A percentile compares a stretch with the other conserved stretches of the same genome.
Conservation (phyloP, 2,888 invertebrate species). For the Apamea epomidion region DNA sequence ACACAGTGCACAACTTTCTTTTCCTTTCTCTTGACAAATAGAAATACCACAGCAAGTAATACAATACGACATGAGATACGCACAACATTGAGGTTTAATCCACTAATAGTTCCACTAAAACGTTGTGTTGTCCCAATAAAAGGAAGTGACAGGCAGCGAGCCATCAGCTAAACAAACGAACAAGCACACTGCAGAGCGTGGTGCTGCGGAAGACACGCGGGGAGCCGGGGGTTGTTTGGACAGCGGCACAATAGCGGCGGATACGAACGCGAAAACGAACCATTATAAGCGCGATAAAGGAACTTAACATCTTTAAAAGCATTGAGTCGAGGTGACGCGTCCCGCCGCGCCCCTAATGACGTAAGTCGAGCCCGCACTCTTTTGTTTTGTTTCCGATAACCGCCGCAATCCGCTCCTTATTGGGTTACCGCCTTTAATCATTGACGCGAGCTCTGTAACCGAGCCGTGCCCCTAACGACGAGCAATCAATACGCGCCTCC, state of each 20-base stretch:
- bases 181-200: conserved; percentile 49
- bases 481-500: conserved; percentile 77
- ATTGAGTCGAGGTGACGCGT: conserved; percentile 75
- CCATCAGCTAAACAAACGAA: conserved; percentile 68
- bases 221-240: conserved; percentile 75
- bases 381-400: conserved; percentile 83
- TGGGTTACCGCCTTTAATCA: conserved; percentile 88
- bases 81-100: conserved; percentile 67
- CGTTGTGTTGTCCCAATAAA: conserved; percentile 70
- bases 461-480: conserved; percentile 77
- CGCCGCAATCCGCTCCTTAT: conserved; percentile 82
- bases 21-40: conserved; percentile 27
- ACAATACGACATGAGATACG: conserved; percentile 68
- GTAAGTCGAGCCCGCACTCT: conserved; percentile 85
- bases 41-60: conserved; percentile 61
- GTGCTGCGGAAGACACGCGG: conserved; percentile 74
- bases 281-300: conserved; percentile 73
- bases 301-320: conserved; percentile 73
- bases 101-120: conserved; percentile 67
- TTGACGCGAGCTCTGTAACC: conserved; percentile 75
- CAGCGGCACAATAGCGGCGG: conserved; percentile 82
- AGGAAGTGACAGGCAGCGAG: conserved; percentile 69
- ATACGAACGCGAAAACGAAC: conserved; percentile 78
- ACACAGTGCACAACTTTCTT: not conserved
- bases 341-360: conserved; percentile 80